Evolutionary conservation across 2,888 invertebrate species (phyloP), one percentile per base, ranked within the genome.

Genomic region (Zootermopsis nevadensis): DNA sequence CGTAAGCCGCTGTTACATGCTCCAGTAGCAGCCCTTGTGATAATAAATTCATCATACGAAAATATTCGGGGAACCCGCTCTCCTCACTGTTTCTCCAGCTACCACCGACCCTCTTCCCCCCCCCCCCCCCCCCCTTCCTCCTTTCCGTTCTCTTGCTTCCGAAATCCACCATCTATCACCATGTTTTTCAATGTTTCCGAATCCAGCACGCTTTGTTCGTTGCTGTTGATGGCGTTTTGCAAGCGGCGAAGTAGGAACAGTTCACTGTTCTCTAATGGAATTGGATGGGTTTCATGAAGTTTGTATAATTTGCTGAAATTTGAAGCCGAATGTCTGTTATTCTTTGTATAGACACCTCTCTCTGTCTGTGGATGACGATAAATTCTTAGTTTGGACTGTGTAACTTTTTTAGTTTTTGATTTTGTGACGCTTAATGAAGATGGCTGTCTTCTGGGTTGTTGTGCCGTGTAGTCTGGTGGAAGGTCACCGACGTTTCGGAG

Each of bases 31-130:
- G 79, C 79, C 77, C 79, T 79, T 79, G 66, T 79, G 82, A 82
- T 82, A 82, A 82, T 82, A 82, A 82, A 82, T 82, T 82, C 82
- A 82, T 82, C 82, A 82, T 79, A 79, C 79, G 79, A 79, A 79
- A 79, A 79, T 79, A 79, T 79, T 79, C 79, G 79, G 60, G 79
- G 38, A 35, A 55, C 77, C 48, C 55, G 55, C 77, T 55, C 77
- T 55, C 15, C 69, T 69, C 66, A n/a, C n/a, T n/a, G n/a, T n/a
- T n/a, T n/a, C n/a, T n/a, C n/a, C n/a, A n/a, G n/a, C n/a, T n/a
- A n/a, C n/a, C n/a, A n/a, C 77, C 77, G 55, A 33, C 60, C 35
- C 48, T 66, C 79, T 35, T 38, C 79, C 33, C 60, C 35, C 48
- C 53, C 30, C 27, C 79, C 79, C 10, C 38, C 79, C 24, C 74